phyloP scores from a whole-genome alignment of 2,888 invertebrate genomes.

The Geophilus truncorum region DNA sequence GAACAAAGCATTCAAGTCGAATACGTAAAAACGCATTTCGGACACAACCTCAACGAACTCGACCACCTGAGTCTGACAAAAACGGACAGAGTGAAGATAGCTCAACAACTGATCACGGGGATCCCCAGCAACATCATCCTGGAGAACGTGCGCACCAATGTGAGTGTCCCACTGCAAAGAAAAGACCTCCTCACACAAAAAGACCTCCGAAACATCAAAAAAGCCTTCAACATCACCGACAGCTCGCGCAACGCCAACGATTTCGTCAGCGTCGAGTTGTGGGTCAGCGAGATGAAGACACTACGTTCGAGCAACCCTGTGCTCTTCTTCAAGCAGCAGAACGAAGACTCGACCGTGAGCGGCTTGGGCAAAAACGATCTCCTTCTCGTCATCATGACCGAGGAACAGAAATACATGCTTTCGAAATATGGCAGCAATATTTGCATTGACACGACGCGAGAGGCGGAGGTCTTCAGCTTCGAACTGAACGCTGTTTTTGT shows the following conservation, averaged over 20 bases:
- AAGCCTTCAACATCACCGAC: background rate
- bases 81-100: background rate
- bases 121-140: background rate
- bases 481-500: slow-evolving; percentile 33
- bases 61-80: background rate
- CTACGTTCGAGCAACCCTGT: background rate
- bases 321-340: slow-evolving; percentile 9
- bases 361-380: slow-evolving; percentile 20
- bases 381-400: slow-evolving; percentile 35
- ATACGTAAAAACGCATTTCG: slow-evolving; percentile 28
- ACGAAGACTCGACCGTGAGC: background rate
- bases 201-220: background rate
- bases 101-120: background rate
- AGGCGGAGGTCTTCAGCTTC: slow-evolving; percentile 31
- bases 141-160: background rate
- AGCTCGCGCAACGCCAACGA: background rate
- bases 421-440: slow-evolving; percentile 32
- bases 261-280: background rate
- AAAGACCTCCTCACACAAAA: background rate
- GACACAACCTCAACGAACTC: background rate
- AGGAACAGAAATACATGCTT: slow-evolving; percentile 34
- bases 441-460: slow-evolving; percentile 35
- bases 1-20: background rate
- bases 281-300: background rate
- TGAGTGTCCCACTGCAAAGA: background rate